Evolutionary conservation across 2,113 vertebrate species (phyloP).

Genomic region (Gambusia holbrooki): DNA sequence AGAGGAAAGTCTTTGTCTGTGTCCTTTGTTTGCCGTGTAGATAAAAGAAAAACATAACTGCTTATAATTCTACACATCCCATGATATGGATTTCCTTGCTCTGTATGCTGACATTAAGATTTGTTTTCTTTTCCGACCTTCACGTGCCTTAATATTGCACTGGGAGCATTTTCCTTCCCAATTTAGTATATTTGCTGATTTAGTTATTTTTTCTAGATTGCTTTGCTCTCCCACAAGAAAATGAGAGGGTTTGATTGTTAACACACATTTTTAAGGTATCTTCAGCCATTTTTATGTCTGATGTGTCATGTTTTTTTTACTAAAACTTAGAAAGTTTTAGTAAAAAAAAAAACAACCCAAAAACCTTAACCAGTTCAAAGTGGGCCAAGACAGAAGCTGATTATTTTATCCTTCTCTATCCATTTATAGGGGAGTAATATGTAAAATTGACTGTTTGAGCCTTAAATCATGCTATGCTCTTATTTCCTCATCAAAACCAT

Average conservation of each 20-base stretch:
- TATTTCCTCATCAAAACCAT: no score
- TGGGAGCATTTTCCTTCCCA: background rate
- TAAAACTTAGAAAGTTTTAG: no score
- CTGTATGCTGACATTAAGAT: background rate
- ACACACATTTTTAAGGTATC: background rate
- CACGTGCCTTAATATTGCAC: background rate
- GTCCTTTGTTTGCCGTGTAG: background rate
- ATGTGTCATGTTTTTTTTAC: background rate
- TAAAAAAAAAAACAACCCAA: no score
- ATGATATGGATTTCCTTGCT: background rate
- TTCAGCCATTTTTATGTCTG: background rate
- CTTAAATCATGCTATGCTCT: no score
- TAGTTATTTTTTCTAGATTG: background rate
- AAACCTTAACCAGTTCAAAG: no score
- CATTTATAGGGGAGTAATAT: no score
- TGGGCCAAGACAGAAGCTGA: constrained; percentile 27
- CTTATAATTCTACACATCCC: background rate
- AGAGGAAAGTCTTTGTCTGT: background rate
- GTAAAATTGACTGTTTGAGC: no score
- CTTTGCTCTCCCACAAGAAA: background rate
- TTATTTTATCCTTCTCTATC: constrained; percentile 20
- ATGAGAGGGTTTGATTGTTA: background rate
- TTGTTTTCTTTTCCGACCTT: background rate
- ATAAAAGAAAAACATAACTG: background rate
- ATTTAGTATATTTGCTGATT: background rate